These are phyloP conservation scores for Heliothis virescens DNA, from an alignment of 1,140 invertebrate genomes.

Conservation along the genomic window DNA sequence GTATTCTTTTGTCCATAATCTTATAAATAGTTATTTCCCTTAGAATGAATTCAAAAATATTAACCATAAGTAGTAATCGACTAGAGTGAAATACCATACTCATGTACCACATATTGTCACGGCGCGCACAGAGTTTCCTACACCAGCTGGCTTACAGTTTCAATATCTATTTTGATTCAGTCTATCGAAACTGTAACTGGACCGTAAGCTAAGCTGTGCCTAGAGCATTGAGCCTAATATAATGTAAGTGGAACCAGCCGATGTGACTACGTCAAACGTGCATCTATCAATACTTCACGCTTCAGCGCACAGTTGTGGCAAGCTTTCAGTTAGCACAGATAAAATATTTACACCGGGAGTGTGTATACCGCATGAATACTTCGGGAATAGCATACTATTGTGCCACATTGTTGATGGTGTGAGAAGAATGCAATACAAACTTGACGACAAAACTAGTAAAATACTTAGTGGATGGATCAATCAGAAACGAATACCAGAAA, in stretches of 20 bases:
- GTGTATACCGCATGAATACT: not conserved
- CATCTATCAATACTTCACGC: constrained; percentile 50
- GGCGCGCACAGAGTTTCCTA: not conserved
- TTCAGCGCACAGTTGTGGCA: constrained; percentile 36
- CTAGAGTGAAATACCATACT: no score
- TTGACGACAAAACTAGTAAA: no score
- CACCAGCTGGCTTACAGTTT: not conserved
- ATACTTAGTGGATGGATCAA: no score
- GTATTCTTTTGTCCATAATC: no score
- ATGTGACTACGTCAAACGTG: constrained; percentile 40
- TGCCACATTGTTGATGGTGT: no score
- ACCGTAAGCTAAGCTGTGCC: not conserved
- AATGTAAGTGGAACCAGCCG: constrained; percentile 30
- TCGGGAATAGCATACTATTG: not conserved
- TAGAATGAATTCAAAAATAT: no score
- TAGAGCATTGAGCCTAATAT: constrained; percentile 32
- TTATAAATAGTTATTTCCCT: no score
- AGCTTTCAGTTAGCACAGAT: constrained; percentile 24
- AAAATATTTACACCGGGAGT: constrained; percentile 9
- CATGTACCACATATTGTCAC: no score
- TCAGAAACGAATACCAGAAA: no score
- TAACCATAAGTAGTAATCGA: no score
- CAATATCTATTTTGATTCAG: constrained; percentile 10
- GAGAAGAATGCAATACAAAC: no score
- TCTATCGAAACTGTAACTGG: constrained; percentile 43